phyloP scores from a whole-genome alignment of 2,797 vertebrate genomes.

The Astyanax mexicanus region DNA sequence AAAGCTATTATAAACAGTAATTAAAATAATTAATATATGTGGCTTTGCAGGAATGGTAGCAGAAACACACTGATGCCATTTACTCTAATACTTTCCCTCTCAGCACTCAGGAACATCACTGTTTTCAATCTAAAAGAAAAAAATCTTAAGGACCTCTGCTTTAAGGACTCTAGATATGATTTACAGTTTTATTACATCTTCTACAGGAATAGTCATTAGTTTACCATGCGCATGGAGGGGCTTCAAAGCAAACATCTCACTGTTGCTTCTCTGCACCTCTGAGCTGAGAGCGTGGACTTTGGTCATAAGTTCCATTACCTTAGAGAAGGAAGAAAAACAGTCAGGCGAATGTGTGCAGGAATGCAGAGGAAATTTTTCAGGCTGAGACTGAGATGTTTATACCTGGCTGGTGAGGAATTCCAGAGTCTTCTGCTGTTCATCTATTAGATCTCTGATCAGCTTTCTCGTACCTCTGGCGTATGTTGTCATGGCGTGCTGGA shows the following conservation, averaged over 20 bases:
- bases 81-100: too few relatives aligned
- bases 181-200: neutral
- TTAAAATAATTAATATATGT: too few relatives aligned
- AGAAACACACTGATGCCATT: too few relatives aligned
- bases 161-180: conserved; percentile 23
- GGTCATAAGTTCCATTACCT: conserved; percentile 88
- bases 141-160: too few relatives aligned
- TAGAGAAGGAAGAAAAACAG: conserved; percentile 49
- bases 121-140: too few relatives aligned
- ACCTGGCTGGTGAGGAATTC: conserved; percentile 90
- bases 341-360: neutral
- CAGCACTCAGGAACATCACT: too few relatives aligned
- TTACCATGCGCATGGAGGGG: conserved; percentile 90
- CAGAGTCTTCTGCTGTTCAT: conserved; percentile 88
- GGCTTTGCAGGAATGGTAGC: too few relatives aligned
- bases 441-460: conserved; percentile 89
- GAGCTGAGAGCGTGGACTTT: conserved; percentile 86
- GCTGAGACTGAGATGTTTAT: neutral
- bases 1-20: too few relatives aligned
- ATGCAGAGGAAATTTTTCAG: neutral
- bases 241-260: conserved; percentile 84
- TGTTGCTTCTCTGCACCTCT: conserved; percentile 87
- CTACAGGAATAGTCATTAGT: conserved; percentile 26
- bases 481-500: conserved; percentile 87
- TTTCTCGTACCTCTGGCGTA: conserved; percentile 90